Conservation (phyloP, 2,113 vertebrate genomes). For the Chiloscyllium plagiosum region DNA sequence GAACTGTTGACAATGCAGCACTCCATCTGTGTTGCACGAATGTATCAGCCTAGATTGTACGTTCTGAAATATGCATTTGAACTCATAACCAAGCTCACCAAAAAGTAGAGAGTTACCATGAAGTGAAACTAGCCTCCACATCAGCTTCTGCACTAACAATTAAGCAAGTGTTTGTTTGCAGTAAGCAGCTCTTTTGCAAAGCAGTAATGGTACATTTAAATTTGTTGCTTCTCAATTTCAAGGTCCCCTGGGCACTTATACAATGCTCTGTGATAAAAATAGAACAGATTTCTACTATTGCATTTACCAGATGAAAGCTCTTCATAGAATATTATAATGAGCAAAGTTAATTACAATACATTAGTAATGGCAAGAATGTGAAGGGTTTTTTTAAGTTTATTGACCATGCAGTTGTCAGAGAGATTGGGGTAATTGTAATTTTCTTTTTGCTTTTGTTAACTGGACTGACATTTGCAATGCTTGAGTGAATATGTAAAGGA, state of each 20-base stretch:
- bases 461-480: neutral
- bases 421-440: neutral
- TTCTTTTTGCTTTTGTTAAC: conserved; percentile 5
- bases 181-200: neutral
- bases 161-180: neutral
- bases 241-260: neutral
- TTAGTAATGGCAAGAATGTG: neutral
- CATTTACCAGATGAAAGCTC: neutral
- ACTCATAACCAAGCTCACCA: too few species aligned
- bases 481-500: neutral
- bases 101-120: too few species aligned
- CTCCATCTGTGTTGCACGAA: neutral
- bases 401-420: conserved; percentile 1
- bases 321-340: neutral
- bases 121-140: neutral
- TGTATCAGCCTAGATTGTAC: neutral
- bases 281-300: neutral
- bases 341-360: neutral
- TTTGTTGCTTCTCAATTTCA: neutral
- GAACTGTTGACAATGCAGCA: neutral
- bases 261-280: neutral
- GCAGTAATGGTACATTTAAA: neutral
- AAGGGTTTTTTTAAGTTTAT: neutral
- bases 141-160: neutral
- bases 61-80: neutral